These are phyloP conservation scores for Micrasema minimum DNA, from an alignment of 1,140 invertebrate species.

Conservation along the genomic window DNA sequence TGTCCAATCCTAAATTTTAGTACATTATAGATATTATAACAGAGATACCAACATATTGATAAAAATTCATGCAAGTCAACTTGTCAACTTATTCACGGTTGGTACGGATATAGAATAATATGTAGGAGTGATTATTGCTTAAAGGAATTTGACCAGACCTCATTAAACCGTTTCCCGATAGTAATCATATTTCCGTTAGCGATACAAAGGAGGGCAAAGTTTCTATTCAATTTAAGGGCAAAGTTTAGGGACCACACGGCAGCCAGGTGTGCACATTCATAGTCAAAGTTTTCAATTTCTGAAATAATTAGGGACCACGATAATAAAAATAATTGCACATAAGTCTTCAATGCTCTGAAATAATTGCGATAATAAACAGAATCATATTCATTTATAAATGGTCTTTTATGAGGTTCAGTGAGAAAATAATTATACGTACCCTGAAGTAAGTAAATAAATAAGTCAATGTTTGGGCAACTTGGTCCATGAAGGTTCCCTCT, in stretches of 20 bases:
- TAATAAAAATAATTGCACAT: no score
- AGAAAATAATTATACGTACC: no score
- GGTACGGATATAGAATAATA: no score
- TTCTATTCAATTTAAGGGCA: constrained; percentile 61
- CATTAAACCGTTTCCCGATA: constrained; percentile 9
- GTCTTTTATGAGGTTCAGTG: no score
- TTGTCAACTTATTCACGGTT: no score
- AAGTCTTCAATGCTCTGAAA: no score
- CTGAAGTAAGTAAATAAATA: constrained; percentile 63
- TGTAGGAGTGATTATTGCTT: no score
- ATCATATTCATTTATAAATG: no score
- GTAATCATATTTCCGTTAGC: constrained; percentile 67
- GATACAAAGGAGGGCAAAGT: constrained; percentile 66
- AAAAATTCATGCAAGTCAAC: no score
- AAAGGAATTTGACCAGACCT: constrained; percentile 5
- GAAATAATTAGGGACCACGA: no score
- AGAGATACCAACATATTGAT: neutral
- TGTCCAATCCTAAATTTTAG: constrained; percentile 2
- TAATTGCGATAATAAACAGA: no score
- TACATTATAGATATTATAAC: no score
- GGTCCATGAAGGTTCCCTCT: constrained; percentile 60
- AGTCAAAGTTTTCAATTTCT: neutral
- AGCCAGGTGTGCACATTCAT: constrained; percentile 61
- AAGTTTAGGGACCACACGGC: constrained; percentile 68
- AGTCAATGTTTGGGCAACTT: constrained; percentile 63